Evolutionary conservation across 2,113 vertebrate species (phyloP).

Genomic region (Silurus asotus): DNA sequence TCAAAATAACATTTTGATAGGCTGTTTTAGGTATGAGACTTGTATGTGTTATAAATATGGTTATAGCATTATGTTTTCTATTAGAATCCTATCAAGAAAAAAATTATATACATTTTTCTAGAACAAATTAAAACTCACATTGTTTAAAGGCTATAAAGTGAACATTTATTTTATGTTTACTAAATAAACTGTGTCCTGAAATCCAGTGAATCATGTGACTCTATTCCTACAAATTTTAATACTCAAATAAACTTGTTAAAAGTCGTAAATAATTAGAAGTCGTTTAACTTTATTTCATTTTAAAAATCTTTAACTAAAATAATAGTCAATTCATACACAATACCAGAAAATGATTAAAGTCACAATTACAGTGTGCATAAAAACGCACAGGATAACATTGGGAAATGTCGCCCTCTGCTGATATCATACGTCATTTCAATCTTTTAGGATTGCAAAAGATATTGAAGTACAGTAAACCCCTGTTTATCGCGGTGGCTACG

Average conservation of each 20-base stretch:
- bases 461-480: neutral
- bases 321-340: neutral
- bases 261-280: neutral
- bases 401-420: constrained; percentile 20
- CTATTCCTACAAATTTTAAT: too few species aligned
- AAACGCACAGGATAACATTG: neutral
- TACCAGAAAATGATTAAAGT: neutral
- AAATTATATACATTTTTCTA: neutral
- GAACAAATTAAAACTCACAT: too few species aligned
- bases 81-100: neutral
- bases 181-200: neutral
- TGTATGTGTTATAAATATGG: neutral
- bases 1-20: too few species aligned
- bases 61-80: neutral
- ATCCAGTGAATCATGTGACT: neutral
- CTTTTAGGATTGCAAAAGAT: neutral
- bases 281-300: neutral
- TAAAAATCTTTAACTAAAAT: neutral
- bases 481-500: too few species aligned
- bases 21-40: neutral
- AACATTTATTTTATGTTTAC: too few species aligned
- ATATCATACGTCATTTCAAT: neutral
- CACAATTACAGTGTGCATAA: neutral
- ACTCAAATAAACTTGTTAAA: too few species aligned
- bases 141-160: too few species aligned